These are phyloP conservation scores for Carettochelys insculpta DNA, from an alignment of 2,113 vertebrate genomes.

Conservation along the genomic window DNA sequence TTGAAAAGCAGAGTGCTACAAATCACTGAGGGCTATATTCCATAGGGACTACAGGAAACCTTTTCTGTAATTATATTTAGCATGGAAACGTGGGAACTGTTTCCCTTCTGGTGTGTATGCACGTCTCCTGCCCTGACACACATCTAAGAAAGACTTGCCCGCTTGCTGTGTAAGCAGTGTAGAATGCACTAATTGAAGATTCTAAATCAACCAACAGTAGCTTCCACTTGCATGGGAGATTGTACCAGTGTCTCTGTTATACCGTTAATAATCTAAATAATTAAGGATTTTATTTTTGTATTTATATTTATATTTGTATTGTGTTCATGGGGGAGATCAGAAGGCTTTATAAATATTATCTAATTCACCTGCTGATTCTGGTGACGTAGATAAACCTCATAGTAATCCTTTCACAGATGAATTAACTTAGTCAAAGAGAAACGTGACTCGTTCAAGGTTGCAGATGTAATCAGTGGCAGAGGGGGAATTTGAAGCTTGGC, in stretches of 20 bases:
- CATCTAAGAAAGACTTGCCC: neutral
- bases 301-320: no score
- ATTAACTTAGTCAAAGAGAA: constrained; percentile 62
- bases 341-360: constrained; percentile 64
- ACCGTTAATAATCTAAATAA: constrained; percentile 53
- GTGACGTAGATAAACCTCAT: constrained; percentile 58
- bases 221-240: constrained; percentile 8
- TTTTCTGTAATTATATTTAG: neutral
- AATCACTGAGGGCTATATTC: neutral
- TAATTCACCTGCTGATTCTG: constrained; percentile 61
- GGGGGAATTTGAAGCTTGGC: constrained; percentile 49
- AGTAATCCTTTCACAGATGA: constrained; percentile 68
- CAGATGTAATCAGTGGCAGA: constrained; percentile 39
- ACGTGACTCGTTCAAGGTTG: constrained; percentile 60
- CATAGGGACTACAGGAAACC: neutral
- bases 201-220: neutral
- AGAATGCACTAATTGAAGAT: constrained; percentile 14
- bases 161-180: neutral
- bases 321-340: constrained; percentile 46
- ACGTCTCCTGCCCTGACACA: neutral
- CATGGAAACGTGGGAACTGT: neutral
- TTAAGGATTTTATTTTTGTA: constrained; percentile 31
- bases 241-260: constrained; percentile 32
- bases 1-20: constrained; percentile 14
- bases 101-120: neutral